A percentile compares a stretch with the other conserved stretches of the same genome.
Conservation (phyloP, 2,888 invertebrate genomes). For the Rhagonycha lutea region DNA sequence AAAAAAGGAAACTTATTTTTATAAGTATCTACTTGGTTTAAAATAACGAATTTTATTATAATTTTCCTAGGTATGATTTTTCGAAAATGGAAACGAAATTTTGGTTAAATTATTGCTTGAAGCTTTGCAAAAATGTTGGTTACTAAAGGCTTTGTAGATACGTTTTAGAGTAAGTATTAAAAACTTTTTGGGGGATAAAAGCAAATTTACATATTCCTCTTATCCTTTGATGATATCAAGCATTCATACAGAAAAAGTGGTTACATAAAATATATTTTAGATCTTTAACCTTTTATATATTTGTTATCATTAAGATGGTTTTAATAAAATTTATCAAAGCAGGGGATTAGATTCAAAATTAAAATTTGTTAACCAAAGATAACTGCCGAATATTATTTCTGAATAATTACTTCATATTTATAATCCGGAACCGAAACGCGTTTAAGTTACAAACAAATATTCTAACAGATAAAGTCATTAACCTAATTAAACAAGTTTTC, state of each 20-base stretch:
- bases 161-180: neutral
- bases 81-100: neutral
- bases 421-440: constrained; percentile 11
- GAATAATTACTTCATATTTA: constrained; percentile 22
- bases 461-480: constrained; percentile 23
- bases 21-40: no score
- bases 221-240: neutral
- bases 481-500: constrained; percentile 23
- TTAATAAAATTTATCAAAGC: neutral
- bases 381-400: constrained; percentile 6
- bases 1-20: no score
- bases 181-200: neutral
- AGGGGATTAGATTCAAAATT: neutral
- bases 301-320: neutral
- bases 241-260: neutral
- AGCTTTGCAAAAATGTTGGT: neutral
- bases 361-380: constrained; percentile 6
- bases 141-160: neutral
- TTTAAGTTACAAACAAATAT: constrained; percentile 16
- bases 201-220: neutral
- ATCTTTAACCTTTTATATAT: neutral
- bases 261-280: neutral
- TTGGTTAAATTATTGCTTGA: neutral
- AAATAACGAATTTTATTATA: no score
- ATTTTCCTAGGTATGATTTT: neutral